These are phyloP conservation scores for Thomomys bottae DNA, from an alignment of 2,113 vertebrate genomes.

Conservation along the genomic window DNA sequence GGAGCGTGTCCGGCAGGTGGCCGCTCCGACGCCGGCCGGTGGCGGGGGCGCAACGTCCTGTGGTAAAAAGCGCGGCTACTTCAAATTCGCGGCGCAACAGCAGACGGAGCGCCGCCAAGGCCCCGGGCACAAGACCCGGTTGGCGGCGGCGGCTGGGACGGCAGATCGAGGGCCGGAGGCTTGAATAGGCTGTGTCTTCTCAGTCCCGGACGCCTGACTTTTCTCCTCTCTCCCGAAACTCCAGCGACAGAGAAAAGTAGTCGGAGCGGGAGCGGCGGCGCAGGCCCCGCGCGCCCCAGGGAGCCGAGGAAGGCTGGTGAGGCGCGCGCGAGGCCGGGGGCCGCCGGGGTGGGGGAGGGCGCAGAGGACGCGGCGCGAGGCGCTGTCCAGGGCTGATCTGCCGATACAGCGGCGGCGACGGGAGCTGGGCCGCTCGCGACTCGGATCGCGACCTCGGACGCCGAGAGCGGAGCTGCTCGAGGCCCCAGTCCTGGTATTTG, in stretches of 20 bases:
- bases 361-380: slow-evolving; percentile 83
- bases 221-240: slow-evolving; percentile 69
- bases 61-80: slow-evolving; percentile 91
- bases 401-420: slow-evolving; percentile 66
- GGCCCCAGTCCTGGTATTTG: slow-evolving; percentile 61
- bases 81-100: slow-evolving; percentile 66
- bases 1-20: neutral
- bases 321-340: neutral
- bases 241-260: slow-evolving; percentile 78
- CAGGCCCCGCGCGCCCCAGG: neutral
- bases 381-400: slow-evolving; percentile 94
- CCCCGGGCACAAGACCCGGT: slow-evolving; percentile 34
- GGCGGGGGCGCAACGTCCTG: slow-evolving; percentile 81
- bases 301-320: slow-evolving; percentile 34
- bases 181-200: neutral
- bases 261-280: slow-evolving; percentile 45
- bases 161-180: neutral
- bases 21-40: slow-evolving; percentile 82
- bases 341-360: slow-evolving; percentile 57
- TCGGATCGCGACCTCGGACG: neutral
- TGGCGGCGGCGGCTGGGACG: neutral
- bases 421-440: neutral
- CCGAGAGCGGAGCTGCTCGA: slow-evolving; percentile 44
- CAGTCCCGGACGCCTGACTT: slow-evolving; percentile 62
- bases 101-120: slow-evolving; percentile 62